Evolutionary conservation across 2,113 vertebrate species (phyloP).

Genomic region (Ranitomeya imitator): DNA sequence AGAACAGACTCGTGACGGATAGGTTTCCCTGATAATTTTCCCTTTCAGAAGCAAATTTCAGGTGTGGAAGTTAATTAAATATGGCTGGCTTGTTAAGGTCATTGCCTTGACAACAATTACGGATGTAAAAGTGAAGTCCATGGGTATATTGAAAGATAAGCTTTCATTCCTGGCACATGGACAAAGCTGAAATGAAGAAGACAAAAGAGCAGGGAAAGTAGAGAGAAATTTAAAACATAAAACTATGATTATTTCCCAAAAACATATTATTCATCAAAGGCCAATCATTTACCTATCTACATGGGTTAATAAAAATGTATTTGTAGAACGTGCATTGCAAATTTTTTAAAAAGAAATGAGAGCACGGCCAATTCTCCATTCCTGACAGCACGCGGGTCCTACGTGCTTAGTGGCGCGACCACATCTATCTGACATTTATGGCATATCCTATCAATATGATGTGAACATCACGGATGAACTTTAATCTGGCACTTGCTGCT

Average conservation of each 20-base stretch:
- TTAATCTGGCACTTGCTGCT: too few relatives aligned
- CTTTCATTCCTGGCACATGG: not conserved
- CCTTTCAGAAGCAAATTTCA: slow-evolving; percentile 72
- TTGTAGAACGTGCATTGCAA: not conserved
- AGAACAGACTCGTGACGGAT: slow-evolving; percentile 69
- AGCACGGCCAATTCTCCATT: too few relatives aligned
- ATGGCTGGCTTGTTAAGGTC: slow-evolving; percentile 74
- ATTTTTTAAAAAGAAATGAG: not conserved
- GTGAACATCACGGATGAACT: too few relatives aligned
- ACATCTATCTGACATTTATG: too few relatives aligned
- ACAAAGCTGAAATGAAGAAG: not conserved
- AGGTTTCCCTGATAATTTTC: slow-evolving; percentile 69
- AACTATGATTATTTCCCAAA: not conserved
- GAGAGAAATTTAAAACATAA: not conserved
- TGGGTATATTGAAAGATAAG: slow-evolving; percentile 67
- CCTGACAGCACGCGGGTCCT: too few relatives aligned
- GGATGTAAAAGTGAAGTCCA: slow-evolving; percentile 68
- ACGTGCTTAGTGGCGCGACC: too few relatives aligned
- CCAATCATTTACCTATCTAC: not conserved
- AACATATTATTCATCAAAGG: not conserved
- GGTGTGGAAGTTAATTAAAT: slow-evolving; percentile 80
- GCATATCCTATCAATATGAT: too few relatives aligned
- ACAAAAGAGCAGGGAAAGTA: not conserved
- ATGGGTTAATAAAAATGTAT: not conserved
- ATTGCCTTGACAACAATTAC: slow-evolving; percentile 84